A percentile compares a stretch with the other conserved stretches of the same genome.
Evolutionary conservation across 2,888 invertebrate genomes (phyloP).

Genomic region (Willowsia nigromaculata): DNA sequence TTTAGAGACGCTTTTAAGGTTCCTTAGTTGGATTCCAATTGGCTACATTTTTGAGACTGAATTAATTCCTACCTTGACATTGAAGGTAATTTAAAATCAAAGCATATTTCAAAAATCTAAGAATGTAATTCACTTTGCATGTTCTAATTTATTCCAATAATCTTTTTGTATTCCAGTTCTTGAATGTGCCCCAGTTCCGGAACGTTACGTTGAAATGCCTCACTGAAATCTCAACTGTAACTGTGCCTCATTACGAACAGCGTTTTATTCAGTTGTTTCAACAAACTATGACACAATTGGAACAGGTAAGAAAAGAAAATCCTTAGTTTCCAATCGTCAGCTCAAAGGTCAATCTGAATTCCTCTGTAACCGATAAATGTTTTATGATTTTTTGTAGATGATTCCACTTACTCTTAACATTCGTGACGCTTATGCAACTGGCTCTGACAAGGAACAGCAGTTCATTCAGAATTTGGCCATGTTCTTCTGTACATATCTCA

Average conservation of each 20-base stretch:
- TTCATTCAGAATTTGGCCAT: slow-evolving; percentile 99
- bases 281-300: slow-evolving; percentile 95
- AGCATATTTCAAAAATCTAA: background rate
- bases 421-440: slow-evolving; percentile 94
- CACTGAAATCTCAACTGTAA: slow-evolving; percentile 97
- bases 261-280: slow-evolving; percentile 94
- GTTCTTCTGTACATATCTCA: slow-evolving; percentile 97
- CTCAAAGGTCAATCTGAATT: background rate
- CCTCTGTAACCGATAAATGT: background rate
- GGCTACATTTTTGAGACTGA: slow-evolving; percentile 99
- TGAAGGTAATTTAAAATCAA: slow-evolving; percentile 83
- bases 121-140: background rate
- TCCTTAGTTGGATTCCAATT: slow-evolving; percentile 99
- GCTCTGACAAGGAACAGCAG: slow-evolving; percentile 97
- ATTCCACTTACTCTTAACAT: slow-evolving; percentile 95
- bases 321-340: background rate
- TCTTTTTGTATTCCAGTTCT: slow-evolving; percentile 84
- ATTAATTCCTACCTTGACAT: slow-evolving; percentile 94
- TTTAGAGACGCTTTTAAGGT: slow-evolving; percentile 95
- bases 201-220: slow-evolving; percentile 99
- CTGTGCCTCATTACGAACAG: slow-evolving; percentile 92
- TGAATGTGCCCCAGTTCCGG: slow-evolving; percentile 97
- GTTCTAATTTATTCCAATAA: background rate
- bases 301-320: slow-evolving; percentile 82
- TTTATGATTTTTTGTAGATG: slow-evolving; percentile 83